phyloP scores from a whole-genome alignment of 2,113 vertebrate species.

The Stercorarius parasiticus region DNA sequence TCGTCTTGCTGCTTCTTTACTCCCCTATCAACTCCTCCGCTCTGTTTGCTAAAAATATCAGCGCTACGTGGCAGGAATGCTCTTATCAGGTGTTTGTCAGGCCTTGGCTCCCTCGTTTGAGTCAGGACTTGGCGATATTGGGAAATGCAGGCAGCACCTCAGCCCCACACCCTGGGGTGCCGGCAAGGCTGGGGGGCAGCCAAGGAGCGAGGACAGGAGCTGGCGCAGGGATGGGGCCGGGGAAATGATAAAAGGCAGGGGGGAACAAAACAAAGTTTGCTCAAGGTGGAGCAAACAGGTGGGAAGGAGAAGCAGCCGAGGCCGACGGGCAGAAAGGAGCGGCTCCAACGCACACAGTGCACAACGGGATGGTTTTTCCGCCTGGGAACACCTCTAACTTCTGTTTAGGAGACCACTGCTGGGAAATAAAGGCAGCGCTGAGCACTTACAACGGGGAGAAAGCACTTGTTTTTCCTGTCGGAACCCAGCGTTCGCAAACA shows the following conservation, averaged over 20 bases:
- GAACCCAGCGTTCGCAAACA: not conserved
- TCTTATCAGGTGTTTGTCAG: constrained; percentile 1
- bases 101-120: not conserved
- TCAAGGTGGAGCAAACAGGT: not conserved
- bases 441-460: not conserved
- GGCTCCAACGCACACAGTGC: accelerated
- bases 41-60: not conserved
- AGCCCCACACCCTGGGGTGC: not conserved
- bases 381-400: not conserved
- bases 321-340: accelerated
- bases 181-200: not conserved
- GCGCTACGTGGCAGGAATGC: not conserved
- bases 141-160: not conserved
- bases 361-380: not conserved
- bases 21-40: not conserved
- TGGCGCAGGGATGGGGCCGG: accelerated
- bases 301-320: not conserved
- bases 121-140: not conserved
- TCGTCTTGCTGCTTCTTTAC: not conserved
- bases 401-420: not conserved
- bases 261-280: not conserved
- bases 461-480: accelerated
- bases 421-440: not conserved
- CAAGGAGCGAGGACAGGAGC: not conserved
- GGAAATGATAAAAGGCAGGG: accelerated